Evolutionary conservation across 2,113 vertebrate species (phyloP).

Genomic region (Aix galericulata): DNA sequence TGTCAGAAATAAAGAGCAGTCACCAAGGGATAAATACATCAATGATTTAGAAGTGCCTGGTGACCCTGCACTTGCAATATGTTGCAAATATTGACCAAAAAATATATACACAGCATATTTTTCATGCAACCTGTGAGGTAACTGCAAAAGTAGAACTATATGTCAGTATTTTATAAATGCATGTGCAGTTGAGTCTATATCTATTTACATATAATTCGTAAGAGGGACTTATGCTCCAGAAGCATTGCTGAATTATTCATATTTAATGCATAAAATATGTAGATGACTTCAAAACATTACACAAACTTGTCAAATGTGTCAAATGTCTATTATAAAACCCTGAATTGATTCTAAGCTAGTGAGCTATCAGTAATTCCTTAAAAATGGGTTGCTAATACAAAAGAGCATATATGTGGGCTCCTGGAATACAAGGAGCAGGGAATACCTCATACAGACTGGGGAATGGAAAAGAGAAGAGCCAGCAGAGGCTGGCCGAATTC

Average conservation of each 20-base stretch:
- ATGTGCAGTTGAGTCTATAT: neutral
- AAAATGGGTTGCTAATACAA: neutral
- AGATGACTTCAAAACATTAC: neutral
- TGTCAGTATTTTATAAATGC: neutral
- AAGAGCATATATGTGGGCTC: neutral
- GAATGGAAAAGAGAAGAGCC: neutral
- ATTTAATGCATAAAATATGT: neutral
- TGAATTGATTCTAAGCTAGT: neutral
- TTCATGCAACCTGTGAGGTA: neutral
- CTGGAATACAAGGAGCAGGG: neutral
- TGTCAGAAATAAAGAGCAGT: neutral
- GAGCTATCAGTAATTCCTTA: neutral
- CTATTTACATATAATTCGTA: neutral
- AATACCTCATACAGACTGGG: neutral
- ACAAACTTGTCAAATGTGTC: neutral
- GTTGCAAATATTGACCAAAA: neutral
- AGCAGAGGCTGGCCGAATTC: too few species aligned
- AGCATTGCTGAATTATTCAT: neutral
- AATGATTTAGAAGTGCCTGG: neutral
- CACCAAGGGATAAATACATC: neutral
- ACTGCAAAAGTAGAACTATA: neutral
- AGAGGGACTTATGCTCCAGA: neutral
- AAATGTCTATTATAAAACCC: neutral
- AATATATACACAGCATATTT: neutral
- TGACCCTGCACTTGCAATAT: too few species aligned